Evolutionary conservation across 2,888 invertebrate species (phyloP).

Genomic region (Pediacus dermestoides): DNA sequence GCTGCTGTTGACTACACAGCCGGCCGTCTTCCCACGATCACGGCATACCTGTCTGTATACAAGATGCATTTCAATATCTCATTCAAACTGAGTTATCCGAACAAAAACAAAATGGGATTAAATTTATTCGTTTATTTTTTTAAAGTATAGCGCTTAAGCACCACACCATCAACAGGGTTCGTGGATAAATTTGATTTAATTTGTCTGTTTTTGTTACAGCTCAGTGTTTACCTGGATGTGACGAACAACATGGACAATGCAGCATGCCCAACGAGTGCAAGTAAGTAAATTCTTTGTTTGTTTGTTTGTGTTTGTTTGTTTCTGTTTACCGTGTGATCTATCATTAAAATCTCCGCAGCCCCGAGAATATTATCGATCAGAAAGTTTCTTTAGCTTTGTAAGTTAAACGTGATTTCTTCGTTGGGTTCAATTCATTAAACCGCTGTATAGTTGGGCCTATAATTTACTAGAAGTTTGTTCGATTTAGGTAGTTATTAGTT

Average conservation of each 20-base stretch:
- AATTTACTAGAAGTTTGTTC: constrained; percentile 41
- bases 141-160: too few relatives aligned
- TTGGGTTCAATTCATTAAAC: constrained; percentile 28
- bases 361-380: constrained; percentile 19
- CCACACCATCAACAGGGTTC: too few relatives aligned
- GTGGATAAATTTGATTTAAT: constrained; percentile 4
- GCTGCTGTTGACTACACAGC: constrained; percentile 46
- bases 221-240: constrained; percentile 89
- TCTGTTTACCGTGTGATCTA: constrained; percentile 44
- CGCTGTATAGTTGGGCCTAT: constrained; percentile 26
- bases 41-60: constrained; percentile 48
- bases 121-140: too few relatives aligned
- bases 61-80: constrained; percentile 36
- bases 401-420: constrained; percentile 21
- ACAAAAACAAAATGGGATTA: too few relatives aligned
- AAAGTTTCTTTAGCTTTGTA: constrained; percentile 21
- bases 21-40: constrained; percentile 49
- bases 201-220: constrained; percentile 65
- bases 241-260: constrained; percentile 87
- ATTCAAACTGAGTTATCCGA: too few relatives aligned
- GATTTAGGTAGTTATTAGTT: constrained; percentile 36
- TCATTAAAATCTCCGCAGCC: constrained; percentile 39
- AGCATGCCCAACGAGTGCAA: constrained; percentile 90
- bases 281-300: constrained; percentile 68
- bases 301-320: constrained; percentile 38